Conservation (phyloP, 2,888 invertebrate species). For the Meta bourneti region DNA sequence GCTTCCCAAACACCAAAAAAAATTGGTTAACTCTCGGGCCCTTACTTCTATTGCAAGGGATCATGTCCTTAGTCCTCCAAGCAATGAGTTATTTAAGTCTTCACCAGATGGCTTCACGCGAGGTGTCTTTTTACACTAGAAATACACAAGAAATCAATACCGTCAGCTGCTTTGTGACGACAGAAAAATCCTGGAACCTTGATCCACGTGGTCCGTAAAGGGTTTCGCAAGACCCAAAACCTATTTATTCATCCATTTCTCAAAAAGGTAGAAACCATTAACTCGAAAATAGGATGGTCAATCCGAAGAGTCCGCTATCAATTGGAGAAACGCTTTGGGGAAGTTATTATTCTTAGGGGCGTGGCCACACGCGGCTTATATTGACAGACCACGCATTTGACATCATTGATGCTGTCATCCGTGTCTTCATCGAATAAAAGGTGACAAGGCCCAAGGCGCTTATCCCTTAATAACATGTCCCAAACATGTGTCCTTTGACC, state of each 20-base stretch:
- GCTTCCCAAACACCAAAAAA: too few relatives aligned
- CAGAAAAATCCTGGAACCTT: too few relatives aligned
- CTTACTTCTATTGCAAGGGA: too few relatives aligned
- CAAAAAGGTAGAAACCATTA: neutral
- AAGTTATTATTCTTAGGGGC: conserved; percentile 30
- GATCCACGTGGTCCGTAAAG: too few relatives aligned
- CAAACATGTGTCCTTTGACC: conserved; percentile 45
- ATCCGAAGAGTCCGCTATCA: neutral
- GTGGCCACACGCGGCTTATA: conserved; percentile 40
- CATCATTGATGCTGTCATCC: conserved; percentile 41
- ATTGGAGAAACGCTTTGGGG: neutral
- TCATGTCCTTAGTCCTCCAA: too few relatives aligned
- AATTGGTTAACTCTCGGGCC: too few relatives aligned
- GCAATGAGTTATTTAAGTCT: too few relatives aligned
- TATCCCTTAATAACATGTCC: conserved; percentile 61
- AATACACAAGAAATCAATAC: too few relatives aligned
- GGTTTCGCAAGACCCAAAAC: neutral
- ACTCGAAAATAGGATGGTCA: neutral
- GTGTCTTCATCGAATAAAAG: conserved; percentile 20
- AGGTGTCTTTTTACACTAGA: too few relatives aligned
- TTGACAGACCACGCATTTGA: conserved; percentile 40
- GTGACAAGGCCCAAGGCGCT: conserved; percentile 27
- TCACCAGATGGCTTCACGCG: too few relatives aligned
- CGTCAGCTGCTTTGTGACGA: too few relatives aligned
- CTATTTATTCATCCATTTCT: neutral